Conservation (phyloP, 2,888 invertebrate species). For the Dermolepida albohirtum region DNA sequence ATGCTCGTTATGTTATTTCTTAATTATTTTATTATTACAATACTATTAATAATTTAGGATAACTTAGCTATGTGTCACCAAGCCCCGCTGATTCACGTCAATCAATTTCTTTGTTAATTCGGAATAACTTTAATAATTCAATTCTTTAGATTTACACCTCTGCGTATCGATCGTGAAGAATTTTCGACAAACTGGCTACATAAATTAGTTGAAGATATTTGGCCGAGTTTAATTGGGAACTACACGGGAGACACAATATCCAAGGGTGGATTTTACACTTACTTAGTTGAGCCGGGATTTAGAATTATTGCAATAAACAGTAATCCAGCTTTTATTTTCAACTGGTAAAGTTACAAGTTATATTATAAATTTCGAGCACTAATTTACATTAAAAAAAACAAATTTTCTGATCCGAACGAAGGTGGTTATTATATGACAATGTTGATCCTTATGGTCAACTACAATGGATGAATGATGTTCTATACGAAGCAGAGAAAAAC, state of each 20-base stretch:
- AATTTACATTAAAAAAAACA: background rate
- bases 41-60: no score
- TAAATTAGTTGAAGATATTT: constrained; percentile 75
- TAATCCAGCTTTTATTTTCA: constrained; percentile 80
- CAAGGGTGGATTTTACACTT: constrained; percentile 82
- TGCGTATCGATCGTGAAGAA: constrained; percentile 16
- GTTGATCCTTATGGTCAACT: constrained; percentile 79
- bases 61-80: no score
- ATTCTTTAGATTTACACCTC: constrained; percentile 55
- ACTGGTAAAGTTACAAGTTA: constrained; percentile 70
- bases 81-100: no score
- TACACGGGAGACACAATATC: constrained; percentile 71
- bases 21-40: no score
- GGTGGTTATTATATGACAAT: constrained; percentile 66
- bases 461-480: constrained; percentile 80
- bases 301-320: constrained; percentile 83
- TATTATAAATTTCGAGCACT: background rate
- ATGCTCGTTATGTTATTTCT: no score
- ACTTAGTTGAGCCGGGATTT: constrained; percentile 75
- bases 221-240: constrained; percentile 77
- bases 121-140: no score
- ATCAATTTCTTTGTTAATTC: no score
- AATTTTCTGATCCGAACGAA: constrained; percentile 28
- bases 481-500: constrained; percentile 77
- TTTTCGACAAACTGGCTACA: constrained; percentile 82